Base-by-base conservation (phyloP, 2,888 invertebrate species). In the Rhopalosiphum nymphaeae region DNA sequence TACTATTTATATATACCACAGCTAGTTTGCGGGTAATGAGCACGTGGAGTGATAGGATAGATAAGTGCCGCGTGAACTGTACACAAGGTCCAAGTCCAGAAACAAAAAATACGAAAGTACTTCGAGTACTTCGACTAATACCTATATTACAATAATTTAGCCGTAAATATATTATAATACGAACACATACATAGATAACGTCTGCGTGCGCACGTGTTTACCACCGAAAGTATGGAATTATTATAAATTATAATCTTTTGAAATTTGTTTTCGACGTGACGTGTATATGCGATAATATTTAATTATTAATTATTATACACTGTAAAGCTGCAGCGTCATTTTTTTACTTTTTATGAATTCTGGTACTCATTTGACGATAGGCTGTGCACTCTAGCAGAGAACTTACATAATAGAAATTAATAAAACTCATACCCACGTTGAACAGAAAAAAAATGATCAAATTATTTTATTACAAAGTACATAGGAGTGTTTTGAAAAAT, bases 201-300 rank as follows among this genome's bases (percentile, higher is more conserved):
- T 36, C 36, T 36, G 21, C 78, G 67, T 46, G 9, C 67, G 21
- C 21, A 36, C 36, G 91, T 56, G 84, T 57, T 42, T 86, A 53
- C 91, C 49, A 11, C 36, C 78, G 9, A 78, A 91, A 91, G 78
- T 84, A 84, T 26, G 91, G 91, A 91, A 90, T 67, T 86, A 46
- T 46, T 46, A n/a, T 86, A 16, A 89, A 57, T 61, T 89, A 46
- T 90, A 49, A 91, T 91, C 91, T 56, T 29, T 57, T 1, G n/a
- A 89, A 67, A 91, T 85, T 91, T 85, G 44, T 84, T 84, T 85
- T 56, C 9, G n/a, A 44, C 56, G 9, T 67, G 29, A 85, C 87
- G 42, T 36, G 44, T 36, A 46, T 7, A 29, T 16, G 29, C 29
- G 13, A 86, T 86, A 86, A n/a, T 57, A 89, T 46, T 78, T 78